A percentile compares a stretch with the other conserved stretches of the same genome.
phyloP scores from a whole-genome alignment of 2,888 invertebrate species.

The Acanthacorydalis orientalis region DNA sequence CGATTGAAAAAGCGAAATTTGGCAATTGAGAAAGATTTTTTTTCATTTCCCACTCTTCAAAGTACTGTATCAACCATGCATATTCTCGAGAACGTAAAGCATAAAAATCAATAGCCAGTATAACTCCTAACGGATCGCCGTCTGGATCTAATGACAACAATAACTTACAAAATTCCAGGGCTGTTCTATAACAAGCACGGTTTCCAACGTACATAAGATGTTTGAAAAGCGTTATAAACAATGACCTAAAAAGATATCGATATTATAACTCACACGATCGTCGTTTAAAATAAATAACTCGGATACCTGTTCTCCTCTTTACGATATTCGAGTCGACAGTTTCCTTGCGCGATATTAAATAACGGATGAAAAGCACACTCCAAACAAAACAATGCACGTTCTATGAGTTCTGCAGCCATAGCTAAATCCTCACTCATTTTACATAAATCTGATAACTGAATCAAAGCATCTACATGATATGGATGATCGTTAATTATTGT shows the following conservation, averaged over 20 bases:
- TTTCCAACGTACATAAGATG: constrained; percentile 63
- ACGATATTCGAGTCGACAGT: constrained; percentile 58
- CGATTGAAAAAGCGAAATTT: constrained; percentile 72
- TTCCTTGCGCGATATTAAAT: constrained; percentile 59
- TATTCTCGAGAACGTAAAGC: constrained; percentile 60
- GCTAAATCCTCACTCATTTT: constrained; percentile 62
- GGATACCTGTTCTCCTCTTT: constrained; percentile 68
- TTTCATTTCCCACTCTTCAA: constrained; percentile 37
- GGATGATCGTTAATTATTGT: constrained; percentile 56
- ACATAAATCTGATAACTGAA: constrained; percentile 68
- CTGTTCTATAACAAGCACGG: constrained; percentile 67
- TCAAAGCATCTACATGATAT: constrained; percentile 63
- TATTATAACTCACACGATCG: neutral
- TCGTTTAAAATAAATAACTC: constrained; percentile 7
- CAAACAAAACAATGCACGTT: constrained; percentile 57
- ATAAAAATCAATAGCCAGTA: constrained; percentile 67
- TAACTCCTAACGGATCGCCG: constrained; percentile 57
- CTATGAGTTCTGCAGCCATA: constrained; percentile 62
- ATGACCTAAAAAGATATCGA: constrained; percentile 32
- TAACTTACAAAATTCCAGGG: constrained; percentile 74
- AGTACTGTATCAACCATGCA: constrained; percentile 46
- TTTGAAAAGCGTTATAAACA: constrained; percentile 67
- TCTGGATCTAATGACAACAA: constrained; percentile 61
- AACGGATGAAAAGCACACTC: constrained; percentile 66
- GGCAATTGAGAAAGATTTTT: constrained; percentile 65